phyloP scores from a whole-genome alignment of 1,140 invertebrate genomes.

The Papilio helenus region DNA sequence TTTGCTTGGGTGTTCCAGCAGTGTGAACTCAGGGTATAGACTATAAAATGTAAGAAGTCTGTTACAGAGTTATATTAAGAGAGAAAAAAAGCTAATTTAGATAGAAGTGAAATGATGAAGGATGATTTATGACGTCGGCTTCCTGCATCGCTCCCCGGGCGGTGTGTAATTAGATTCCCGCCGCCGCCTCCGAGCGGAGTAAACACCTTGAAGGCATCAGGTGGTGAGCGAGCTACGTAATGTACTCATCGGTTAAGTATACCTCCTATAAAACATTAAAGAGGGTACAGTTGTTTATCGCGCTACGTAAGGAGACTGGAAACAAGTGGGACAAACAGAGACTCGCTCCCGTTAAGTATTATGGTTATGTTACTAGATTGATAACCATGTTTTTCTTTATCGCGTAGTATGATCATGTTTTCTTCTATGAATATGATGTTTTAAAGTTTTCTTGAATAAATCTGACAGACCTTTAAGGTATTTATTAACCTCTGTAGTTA shows the following conservation, averaged over 20 bases:
- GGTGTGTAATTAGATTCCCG: conserved; percentile 60
- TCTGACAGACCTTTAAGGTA: too few relatives aligned
- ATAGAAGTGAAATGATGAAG: conserved; percentile 61
- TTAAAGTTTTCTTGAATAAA: too few relatives aligned
- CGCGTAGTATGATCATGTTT: too few relatives aligned
- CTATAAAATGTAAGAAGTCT: background rate
- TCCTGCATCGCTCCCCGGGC: conserved; percentile 41
- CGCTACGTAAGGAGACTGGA: conserved; percentile 16
- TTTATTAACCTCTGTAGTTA: too few relatives aligned
- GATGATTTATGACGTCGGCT: conserved; percentile 63
- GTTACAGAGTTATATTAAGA: background rate
- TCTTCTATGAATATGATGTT: too few relatives aligned
- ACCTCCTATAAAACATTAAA: conserved; percentile 46
- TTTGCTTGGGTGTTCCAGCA: background rate
- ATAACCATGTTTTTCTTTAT: background rate
- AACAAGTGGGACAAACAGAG: background rate
- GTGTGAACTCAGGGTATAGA: background rate
- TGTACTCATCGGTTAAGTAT: conserved; percentile 54
- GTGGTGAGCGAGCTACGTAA: conserved; percentile 52
- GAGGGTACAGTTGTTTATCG: conserved; percentile 37
- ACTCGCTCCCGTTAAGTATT: too few relatives aligned
- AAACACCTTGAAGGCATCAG: conserved; percentile 65
- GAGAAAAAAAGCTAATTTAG: conserved; percentile 31
- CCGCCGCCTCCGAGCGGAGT: conserved; percentile 44
- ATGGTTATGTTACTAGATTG: too few relatives aligned